Base-by-base conservation (phyloP, 2,113 vertebrate genomes). In the Nannospalax galili region DNA sequence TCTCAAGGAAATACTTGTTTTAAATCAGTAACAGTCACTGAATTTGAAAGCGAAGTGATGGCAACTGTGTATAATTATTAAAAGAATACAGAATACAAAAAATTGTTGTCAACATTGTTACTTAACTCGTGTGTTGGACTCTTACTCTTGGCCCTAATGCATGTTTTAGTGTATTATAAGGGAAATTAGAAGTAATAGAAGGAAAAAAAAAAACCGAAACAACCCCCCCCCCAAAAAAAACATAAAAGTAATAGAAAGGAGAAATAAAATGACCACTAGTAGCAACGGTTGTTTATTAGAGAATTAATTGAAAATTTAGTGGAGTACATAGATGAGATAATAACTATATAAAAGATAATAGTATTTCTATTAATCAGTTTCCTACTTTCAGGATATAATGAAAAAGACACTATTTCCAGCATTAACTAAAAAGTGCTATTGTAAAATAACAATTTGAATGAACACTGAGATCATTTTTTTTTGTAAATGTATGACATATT, bases 121-220 rank as follows among this genome's bases (percentile, higher is more conserved):
- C 95, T 95, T 95, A 97, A 90, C 28, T 92, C n/a, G 30, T 84
- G n/a, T 91, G 58, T 93, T 97, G 81, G 64, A 95, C 90, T 96
- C 96, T n/a, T n/a, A n/a, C n/a, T n/a, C n/a, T n/a, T 96, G 19
- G 24, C 28, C 78, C 60, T 7, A 90, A 80, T 85, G n/a, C 42
- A 88, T 92, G 32, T 90, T n/a, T n/a, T 95, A 95, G 28, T 85
- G 3, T 84, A 69, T 67, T 70, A 56, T 56, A 70, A 70, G 97
- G 87, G 70, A 95, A 95, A 89, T 92, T 91, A 91, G 45, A 95
- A 97, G 74, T 52, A 52, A 52, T 52, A 94, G 74, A 65, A 58
- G 84, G 52, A n/a, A n/a, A n/a, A n/a, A n/a, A n/a, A n/a, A n/a
- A n/a, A n/a, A n/a, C n/a, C n/a, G n/a, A n/a, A n/a, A n/a, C n/a